These are phyloP conservation scores for Pseudomyrmex sp. DNA, from an alignment of 1,140 invertebrate genomes.

Conservation along the genomic window DNA sequence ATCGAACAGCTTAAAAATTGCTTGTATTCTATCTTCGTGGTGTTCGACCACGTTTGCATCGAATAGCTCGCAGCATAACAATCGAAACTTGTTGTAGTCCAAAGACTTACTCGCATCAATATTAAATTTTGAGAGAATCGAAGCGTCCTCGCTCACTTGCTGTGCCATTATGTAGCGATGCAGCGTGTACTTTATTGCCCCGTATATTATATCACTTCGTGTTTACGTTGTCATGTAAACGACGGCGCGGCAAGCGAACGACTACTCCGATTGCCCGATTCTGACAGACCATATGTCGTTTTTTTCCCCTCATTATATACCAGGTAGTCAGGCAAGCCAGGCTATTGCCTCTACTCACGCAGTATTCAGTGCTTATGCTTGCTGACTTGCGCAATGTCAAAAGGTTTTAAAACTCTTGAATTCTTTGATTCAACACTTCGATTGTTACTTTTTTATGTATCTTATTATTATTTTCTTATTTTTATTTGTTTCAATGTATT, in stretches of 20 bases:
- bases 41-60: conserved; percentile 85
- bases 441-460: too few species aligned
- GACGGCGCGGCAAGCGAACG: too few species aligned
- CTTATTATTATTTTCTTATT: too few species aligned
- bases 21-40: conserved; percentile 82
- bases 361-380: too few species aligned
- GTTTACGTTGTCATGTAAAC: neutral
- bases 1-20: conserved; percentile 87
- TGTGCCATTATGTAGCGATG: neutral
- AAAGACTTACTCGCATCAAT: conserved; percentile 82
- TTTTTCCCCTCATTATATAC: neutral
- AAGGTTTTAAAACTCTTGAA: too few species aligned
- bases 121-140: conserved; percentile 66
- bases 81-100: conserved; percentile 86
- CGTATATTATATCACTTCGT: neutral
- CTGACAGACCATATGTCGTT: neutral
- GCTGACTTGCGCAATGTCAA: too few species aligned
- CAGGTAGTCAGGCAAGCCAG: too few species aligned
- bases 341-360: too few species aligned
- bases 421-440: too few species aligned
- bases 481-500: too few species aligned
- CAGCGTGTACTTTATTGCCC: neutral
- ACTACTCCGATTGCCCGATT: neutral
- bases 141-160: neutral
- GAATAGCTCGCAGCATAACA: conserved; percentile 86